Conservation (phyloP, 2,113 vertebrate genomes). For the Petrocephalus zakoni region DNA sequence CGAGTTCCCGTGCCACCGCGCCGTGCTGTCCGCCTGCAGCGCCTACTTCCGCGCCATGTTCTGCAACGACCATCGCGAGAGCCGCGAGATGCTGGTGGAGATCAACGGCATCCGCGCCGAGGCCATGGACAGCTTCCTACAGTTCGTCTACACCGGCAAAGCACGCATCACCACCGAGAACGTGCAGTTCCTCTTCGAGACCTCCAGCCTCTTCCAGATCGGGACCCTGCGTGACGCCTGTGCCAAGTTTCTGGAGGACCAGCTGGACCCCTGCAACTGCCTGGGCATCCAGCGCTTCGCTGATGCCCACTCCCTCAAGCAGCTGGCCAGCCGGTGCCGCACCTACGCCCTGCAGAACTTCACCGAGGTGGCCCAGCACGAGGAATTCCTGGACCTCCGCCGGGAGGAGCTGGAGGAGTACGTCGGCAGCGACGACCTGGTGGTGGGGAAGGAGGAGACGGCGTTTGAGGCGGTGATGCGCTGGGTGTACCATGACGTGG, state of each 20-base stretch:
- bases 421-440: conserved; percentile 83
- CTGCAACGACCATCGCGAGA: conserved; percentile 79
- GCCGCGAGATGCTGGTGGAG: conserved; percentile 79
- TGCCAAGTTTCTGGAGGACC: conserved; percentile 94
- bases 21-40: conserved; percentile 87
- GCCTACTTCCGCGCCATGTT: conserved; percentile 94
- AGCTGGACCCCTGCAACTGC: conserved; percentile 95
- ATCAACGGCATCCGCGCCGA: conserved; percentile 84
- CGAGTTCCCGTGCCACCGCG: conserved; percentile 90
- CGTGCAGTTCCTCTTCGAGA: conserved; percentile 94
- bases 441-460: conserved; percentile 84
- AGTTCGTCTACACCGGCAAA: conserved; percentile 92
- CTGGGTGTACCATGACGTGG: conserved; percentile 85
- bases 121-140: conserved; percentile 94
- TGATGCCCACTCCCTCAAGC: conserved; percentile 86
- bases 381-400: conserved; percentile 84
- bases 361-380: conserved; percentile 83
- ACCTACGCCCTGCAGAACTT: conserved; percentile 81
- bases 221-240: conserved; percentile 83
- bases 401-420: conserved; percentile 93
- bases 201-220: conserved; percentile 95
- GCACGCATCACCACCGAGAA: conserved; percentile 96
- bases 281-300: conserved; percentile 95
- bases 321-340: conserved; percentile 83
- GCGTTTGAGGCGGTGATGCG: conserved; percentile 95